Evolutionary conservation across 1,140 invertebrate species (phyloP), one percentile per base, ranked within the genome.

Genomic region (Bombus impatiens): DNA sequence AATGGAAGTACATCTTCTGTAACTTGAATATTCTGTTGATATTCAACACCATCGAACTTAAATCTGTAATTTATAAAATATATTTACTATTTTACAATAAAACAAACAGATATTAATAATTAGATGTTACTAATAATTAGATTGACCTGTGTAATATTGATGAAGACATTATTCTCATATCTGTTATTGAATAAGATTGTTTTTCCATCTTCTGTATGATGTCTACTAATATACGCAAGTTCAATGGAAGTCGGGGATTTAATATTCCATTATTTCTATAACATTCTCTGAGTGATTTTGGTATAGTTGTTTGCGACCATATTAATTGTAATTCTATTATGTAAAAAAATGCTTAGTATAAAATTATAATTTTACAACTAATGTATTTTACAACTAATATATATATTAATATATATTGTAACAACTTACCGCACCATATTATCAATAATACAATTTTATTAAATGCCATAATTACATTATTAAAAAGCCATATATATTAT

Each of bases 1-100:
- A 95, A 97, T 53, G 96, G 96, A 47, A 96, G 93, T 10, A 96
- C 84, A 42, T 95, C 94, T 28, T 96, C 94, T 8, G 94, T 95
- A 88, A 95, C 93, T 42, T 94, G 88, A 5, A 94, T 84, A 47
- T 94, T 93, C 9, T 94, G 91, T 35, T 95, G 93, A 82, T 95
- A 92, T 91, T 96, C 95, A 78, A 97, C 96, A 5, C 97, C 97
- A 92, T 97, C 97, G 53, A 97, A 94, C 65, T 96, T 95, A 77
- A 96, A 95, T 88, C 96, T 97, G 91, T 88, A 93, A 94, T 78
- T 75, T 59, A n/a, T n/a, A 59, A 57, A 57, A 79, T 18, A 77
- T 9, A 5, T 35, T 75, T 32, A 25, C 32, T 40, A 76, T 40
- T 37, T 57, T 12, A 10, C 8, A 79, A 13, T 53, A 35, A 32